Conservation (phyloP, 2,888 invertebrate genomes). For the Ctena decussata region DNA sequence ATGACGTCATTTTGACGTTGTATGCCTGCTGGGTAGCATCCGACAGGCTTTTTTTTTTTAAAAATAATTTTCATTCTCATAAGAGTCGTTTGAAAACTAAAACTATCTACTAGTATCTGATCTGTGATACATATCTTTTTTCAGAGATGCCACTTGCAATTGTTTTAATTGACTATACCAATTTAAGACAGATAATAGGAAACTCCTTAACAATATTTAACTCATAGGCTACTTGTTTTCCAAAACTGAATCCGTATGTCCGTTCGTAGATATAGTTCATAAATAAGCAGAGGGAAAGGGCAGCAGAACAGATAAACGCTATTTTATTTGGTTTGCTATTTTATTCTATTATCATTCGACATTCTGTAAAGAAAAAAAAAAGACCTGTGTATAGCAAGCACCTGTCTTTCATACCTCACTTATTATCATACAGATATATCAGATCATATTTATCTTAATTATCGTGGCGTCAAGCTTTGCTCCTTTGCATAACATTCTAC, state of each 20-base stretch:
- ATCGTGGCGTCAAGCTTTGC: background rate
- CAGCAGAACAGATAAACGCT: too few relatives aligned
- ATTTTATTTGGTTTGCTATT: background rate
- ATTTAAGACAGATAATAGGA: too few relatives aligned
- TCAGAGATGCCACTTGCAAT: too few relatives aligned
- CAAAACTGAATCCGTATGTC: background rate
- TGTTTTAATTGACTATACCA: too few relatives aligned
- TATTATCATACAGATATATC: background rate
- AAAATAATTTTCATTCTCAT: too few relatives aligned
- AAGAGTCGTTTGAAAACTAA: too few relatives aligned
- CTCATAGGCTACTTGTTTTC: background rate
- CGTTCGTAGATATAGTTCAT: background rate
- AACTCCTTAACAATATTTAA: background rate
- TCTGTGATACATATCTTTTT: too few relatives aligned
- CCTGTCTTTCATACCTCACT: background rate
- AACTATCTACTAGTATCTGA: too few relatives aligned
- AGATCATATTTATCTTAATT: background rate
- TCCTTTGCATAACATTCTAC: conserved; percentile 9
- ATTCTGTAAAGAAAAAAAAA: background rate
- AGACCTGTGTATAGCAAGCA: background rate
- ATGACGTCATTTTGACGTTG: too few relatives aligned
- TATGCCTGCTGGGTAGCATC: too few relatives aligned
- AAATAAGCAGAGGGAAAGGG: too few relatives aligned
- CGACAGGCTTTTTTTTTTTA: too few relatives aligned
- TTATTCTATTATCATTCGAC: background rate